phyloP scores from a whole-genome alignment of 2,888 invertebrate species.

The Tenthredo distinguenda region DNA sequence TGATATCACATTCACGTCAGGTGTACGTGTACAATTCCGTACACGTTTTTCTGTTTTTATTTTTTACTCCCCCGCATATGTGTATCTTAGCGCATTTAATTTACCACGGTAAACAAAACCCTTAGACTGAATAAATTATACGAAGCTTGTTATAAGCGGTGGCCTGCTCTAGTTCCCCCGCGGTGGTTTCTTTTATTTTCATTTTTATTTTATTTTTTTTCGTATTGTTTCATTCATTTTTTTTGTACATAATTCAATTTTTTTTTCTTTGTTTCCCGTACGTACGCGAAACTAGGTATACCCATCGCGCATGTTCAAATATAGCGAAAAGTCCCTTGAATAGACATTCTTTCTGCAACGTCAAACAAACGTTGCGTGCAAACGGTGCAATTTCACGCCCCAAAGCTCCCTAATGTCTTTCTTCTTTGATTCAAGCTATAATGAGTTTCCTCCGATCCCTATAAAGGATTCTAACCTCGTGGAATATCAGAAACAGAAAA shows the following conservation, averaged over 20 bases:
- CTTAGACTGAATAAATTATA: conserved; percentile 28
- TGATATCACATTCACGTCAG: not conserved
- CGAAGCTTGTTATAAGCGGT: not conserved
- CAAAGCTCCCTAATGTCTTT: conserved; percentile 25
- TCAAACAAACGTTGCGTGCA: conserved; percentile 34
- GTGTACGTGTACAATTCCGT: not conserved
- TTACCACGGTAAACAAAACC: conserved; percentile 38
- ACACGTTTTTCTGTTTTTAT: not conserved
- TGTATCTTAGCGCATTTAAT: conserved; percentile 15
- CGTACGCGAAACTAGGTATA: not conserved
- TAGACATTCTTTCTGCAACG: conserved; percentile 24
- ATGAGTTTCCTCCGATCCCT: not conserved
- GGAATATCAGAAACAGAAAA: not conserved
- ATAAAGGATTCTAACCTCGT: not conserved
- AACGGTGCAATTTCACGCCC: conserved; percentile 44
- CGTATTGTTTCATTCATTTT: not conserved
- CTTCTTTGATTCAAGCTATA: conserved; percentile 8
- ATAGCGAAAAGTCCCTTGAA: conserved; percentile 15
- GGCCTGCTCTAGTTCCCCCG: not conserved
- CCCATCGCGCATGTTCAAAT: not conserved
- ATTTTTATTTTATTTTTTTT: not conserved
- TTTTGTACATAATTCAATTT: not conserved
- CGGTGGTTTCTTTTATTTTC: not conserved
- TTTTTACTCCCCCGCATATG: not conserved
- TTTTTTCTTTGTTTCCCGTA: not conserved